Conservation (phyloP, 64 coral and sea anemone genomes). For the Stichodactyla mertensii region DNA sequence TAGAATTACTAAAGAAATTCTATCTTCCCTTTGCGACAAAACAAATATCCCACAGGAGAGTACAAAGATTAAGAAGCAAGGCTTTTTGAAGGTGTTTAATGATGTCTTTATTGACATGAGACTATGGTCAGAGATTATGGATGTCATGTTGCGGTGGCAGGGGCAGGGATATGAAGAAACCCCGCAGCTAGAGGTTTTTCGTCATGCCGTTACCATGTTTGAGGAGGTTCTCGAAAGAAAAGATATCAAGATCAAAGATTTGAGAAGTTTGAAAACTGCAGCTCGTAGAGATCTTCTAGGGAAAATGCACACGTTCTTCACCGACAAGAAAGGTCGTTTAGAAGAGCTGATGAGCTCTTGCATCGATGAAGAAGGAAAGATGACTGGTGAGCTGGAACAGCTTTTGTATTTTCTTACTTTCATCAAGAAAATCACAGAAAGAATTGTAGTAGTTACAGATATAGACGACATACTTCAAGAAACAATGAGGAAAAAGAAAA, state of each 20-base stretch:
- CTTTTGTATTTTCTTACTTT: not conserved
- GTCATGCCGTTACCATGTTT: not conserved
- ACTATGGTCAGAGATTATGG: not conserved
- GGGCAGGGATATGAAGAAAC: not conserved
- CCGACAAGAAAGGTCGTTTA: not conserved
- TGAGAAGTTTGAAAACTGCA: not conserved
- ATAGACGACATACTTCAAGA: not conserved
- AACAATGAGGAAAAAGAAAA: not conserved
- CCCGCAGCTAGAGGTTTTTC: not conserved
- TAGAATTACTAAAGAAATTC: not conserved
- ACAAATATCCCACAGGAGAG: not conserved
- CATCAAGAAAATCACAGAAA: not conserved
- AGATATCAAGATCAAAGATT: conserved; percentile 11
- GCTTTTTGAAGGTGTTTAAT: not conserved
- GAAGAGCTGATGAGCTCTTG: not conserved
- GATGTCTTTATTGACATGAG: not conserved
- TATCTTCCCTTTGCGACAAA: not conserved
- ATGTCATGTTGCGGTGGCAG: not conserved
- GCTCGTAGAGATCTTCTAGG: not conserved
- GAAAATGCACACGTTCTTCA: conserved; percentile 1
- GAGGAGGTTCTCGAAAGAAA: not conserved
- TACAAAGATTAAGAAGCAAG: not conserved
- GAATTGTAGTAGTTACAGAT: not conserved
- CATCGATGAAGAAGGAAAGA: not conserved
- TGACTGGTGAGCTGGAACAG: too few relatives aligned